These are phyloP conservation scores for Rhopilema esculentum DNA, from an alignment of 30 jellyfish, hydroid and myxozoan genomes.

Conservation along the genomic window DNA sequence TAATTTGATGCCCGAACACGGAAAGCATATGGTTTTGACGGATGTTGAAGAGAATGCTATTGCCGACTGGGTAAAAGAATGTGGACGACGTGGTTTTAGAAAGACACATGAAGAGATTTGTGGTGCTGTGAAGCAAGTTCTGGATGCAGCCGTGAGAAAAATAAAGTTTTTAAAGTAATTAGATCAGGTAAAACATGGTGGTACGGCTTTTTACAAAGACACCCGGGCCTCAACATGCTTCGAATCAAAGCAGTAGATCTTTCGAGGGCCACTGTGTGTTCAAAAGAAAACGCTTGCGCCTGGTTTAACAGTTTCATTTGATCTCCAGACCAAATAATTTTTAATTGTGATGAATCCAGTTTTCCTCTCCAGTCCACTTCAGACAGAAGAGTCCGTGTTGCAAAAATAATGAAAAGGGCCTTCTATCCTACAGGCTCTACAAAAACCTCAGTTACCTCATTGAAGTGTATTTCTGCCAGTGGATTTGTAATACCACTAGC, in stretches of 20 bases:
- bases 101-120: constrained; percentile 1
- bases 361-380: neutral
- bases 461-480: too few relatives aligned
- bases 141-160: constrained; percentile 16
- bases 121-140: constrained; percentile 15
- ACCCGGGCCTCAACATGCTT: constrained; percentile 14
- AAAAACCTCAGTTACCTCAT: neutral
- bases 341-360: too few relatives aligned
- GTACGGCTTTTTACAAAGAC: constrained; percentile 1
- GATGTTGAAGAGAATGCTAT: constrained; percentile 8
- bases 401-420: neutral
- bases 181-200: constrained; percentile 19
- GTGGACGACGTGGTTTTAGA: constrained; percentile 8
- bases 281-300: constrained; percentile 5
- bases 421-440: neutral
- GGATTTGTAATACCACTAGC: too few relatives aligned
- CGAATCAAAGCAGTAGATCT: neutral
- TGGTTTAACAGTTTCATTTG: constrained; percentile 5
- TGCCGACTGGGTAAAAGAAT: constrained; percentile 31
- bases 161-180: neutral
- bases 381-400: neutral
- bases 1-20: neutral
- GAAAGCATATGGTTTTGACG: neutral
- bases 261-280: constrained; percentile 21
- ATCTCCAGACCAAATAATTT: constrained; percentile 9